Percentiles rank a stretch among this genome's conserved stretches.
Evolutionary conservation across 1,140 invertebrate species (phyloP).

Genomic region (Drepana arcuata): DNA sequence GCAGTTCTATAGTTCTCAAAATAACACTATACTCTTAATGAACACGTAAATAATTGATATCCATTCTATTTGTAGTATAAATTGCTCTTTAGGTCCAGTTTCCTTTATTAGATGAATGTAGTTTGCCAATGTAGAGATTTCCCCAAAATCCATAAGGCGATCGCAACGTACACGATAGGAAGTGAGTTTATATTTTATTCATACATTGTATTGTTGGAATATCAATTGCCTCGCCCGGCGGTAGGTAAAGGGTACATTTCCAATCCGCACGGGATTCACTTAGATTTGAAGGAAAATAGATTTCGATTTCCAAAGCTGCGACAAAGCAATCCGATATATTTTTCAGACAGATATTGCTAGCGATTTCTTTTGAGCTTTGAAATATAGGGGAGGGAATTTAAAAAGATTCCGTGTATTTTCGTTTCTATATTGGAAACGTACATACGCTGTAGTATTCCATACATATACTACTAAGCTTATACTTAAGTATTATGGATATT

Average conservation of each 20-base stretch:
- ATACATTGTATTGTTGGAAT: conserved; percentile 72
- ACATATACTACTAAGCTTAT: conserved; percentile 68
- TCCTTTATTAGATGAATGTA: no score
- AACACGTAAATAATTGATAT: no score
- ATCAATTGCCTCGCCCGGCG: conserved; percentile 70
- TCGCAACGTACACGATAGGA: conserved; percentile 58
- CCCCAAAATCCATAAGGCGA: conserved; percentile 47
- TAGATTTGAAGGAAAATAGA: conserved; percentile 72
- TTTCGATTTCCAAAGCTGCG: conserved; percentile 71
- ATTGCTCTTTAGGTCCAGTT: no score
- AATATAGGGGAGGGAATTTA: conserved; percentile 65
- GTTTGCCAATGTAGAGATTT: conserved; percentile 28
- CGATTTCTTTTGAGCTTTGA: conserved; percentile 72
- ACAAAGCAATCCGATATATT: conserved; percentile 73
- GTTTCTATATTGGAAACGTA: conserved; percentile 20
- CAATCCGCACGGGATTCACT: conserved; percentile 72
- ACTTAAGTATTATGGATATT: no score
- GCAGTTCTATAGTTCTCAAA: no score
- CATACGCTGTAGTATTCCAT: conserved; percentile 48
- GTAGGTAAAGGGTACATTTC: conserved; percentile 72
- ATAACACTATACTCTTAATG: no score
- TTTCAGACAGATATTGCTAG: conserved; percentile 72
- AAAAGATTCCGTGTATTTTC: conserved; percentile 45
- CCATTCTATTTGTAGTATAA: no score
- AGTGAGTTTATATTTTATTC: conserved; percentile 71